These are phyloP conservation scores for Eubasilissa splendida DNA, from an alignment of 2,888 invertebrate species.

Conservation along the genomic window DNA sequence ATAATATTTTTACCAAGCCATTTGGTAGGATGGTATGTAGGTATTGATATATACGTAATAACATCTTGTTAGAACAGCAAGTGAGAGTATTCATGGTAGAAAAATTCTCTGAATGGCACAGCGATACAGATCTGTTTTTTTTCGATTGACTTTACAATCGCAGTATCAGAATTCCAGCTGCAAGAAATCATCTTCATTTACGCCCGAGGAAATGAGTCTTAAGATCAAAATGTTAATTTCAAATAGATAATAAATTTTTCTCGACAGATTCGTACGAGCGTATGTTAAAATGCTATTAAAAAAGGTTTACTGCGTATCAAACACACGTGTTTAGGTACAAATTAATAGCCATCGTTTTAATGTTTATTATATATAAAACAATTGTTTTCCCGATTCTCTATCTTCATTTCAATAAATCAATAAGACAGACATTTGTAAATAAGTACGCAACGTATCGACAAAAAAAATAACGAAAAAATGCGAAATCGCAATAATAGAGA, in stretches of 20 bases:
- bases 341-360: slow-evolving; percentile 32
- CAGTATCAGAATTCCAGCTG: slow-evolving; percentile 13
- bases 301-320: slow-evolving; percentile 6
- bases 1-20: too few relatives aligned
- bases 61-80: too few relatives aligned
- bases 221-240: slow-evolving; percentile 37
- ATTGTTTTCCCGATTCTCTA: slow-evolving; percentile 29
- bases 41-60: too few relatives aligned
- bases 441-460: not conserved
- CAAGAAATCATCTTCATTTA: slow-evolving; percentile 19
- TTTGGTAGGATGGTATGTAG: too few relatives aligned
- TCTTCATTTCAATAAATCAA: slow-evolving; percentile 29
- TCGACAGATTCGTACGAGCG: slow-evolving; percentile 15
- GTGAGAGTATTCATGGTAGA: not conserved
- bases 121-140: slow-evolving; percentile 20
- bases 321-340: slow-evolving; percentile 36
- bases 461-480: slow-evolving; percentile 15
- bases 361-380: slow-evolving; percentile 32
- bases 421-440: slow-evolving; percentile 24
- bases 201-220: slow-evolving; percentile 21
- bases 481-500: slow-evolving; percentile 19
- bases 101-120: not conserved
- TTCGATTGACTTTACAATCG: slow-evolving; percentile 28
- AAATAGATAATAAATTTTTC: slow-evolving; percentile 14
- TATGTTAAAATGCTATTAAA: slow-evolving; percentile 10